Base-by-base conservation (phyloP, 2,113 vertebrate species). In the Empidonax alnorum region DNA sequence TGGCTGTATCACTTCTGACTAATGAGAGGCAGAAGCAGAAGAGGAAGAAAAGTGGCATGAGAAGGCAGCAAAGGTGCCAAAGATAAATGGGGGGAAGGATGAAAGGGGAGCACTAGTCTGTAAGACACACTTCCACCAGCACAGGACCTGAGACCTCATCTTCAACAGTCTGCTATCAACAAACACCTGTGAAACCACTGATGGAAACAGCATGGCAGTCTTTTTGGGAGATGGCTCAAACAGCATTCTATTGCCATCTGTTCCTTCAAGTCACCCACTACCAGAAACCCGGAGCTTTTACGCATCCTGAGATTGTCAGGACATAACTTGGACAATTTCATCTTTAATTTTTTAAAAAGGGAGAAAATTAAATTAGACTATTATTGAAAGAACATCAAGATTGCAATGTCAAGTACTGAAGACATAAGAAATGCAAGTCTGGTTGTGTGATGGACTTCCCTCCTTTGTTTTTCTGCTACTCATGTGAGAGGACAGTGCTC, bases 1-100 rank as follows among this genome's bases (percentile, higher is more conserved):
- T 5, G 8, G 19, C 69, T 75, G 39, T 72, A 44, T 73, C 50
- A 17, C 50, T 92, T 86, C 63, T 92, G 76, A 28, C 58, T 95
- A 94, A 96, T 63, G 91, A 94, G 91, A 93, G 52, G 75, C 71
- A 92, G 66, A 92, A 92, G 65, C 77, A 84, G 92, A 93, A 87
- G 80, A 87, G 37, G 89, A 87, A 75, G 75, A 85, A 55, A 87
- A 90, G 49, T 90, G 72, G 53, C 67, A 91, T 53, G 53, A 76
- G 82, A 90, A 39, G 3, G 63, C 75, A 90, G 53, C 62, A 93
- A 46, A 91, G 42, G 89, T 74, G 80, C 59, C 55, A 50, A 9
- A 94, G 87, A 84, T 74, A 58, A 96, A 83, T 74, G 25, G 31
- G 4, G 61, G 30, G 31, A 87, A 95, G 46, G 77, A 89, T 87